phyloP scores from a whole-genome alignment of 1,140 invertebrate species.

The Camponotus vicinus region DNA sequence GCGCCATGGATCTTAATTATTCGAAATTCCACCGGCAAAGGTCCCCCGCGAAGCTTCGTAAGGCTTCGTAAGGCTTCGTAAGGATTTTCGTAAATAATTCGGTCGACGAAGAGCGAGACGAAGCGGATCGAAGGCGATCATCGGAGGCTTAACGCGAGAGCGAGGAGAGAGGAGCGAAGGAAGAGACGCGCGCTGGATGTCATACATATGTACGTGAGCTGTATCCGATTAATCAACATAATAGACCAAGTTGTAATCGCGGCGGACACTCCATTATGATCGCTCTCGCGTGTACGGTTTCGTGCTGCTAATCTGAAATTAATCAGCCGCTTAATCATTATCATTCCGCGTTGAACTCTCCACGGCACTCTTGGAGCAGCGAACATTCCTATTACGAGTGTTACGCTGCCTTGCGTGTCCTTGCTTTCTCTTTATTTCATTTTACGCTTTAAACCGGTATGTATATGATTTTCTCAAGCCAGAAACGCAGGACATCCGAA shows the following conservation, averaged over 20 bases:
- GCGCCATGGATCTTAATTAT: slow-evolving; percentile 25
- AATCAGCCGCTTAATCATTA: slow-evolving; percentile 81
- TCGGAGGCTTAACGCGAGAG: neutral
- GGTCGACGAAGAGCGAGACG: neutral
- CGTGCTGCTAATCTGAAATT: slow-evolving; percentile 79
- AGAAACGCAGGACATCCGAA: slow-evolving; percentile 24
- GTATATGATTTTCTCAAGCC: slow-evolving; percentile 28
- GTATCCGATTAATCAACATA: slow-evolving; percentile 81
- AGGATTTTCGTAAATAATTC: slow-evolving; percentile 39
- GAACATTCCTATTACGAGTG: slow-evolving; percentile 51
- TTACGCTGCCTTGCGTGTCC: slow-evolving; percentile 5
- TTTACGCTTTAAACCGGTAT: neutral
- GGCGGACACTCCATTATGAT: slow-evolving; percentile 80
- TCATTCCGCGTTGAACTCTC: slow-evolving; percentile 66
- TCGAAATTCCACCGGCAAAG: neutral
- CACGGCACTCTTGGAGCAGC: slow-evolving; percentile 29
- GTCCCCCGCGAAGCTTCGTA: no score
- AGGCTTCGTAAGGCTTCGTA: neutral
- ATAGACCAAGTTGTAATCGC: slow-evolving; percentile 79
- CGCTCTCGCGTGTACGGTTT: slow-evolving; percentile 77
- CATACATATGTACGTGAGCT: slow-evolving; percentile 80
- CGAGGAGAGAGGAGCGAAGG: slow-evolving; percentile 35
- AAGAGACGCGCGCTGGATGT: slow-evolving; percentile 63
- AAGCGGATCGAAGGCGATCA: neutral
- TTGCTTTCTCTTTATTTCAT: neutral